These are phyloP conservation scores for Neosilurus mollespiculum DNA, from an alignment of 2,797 vertebrate species.

Conservation along the genomic window DNA sequence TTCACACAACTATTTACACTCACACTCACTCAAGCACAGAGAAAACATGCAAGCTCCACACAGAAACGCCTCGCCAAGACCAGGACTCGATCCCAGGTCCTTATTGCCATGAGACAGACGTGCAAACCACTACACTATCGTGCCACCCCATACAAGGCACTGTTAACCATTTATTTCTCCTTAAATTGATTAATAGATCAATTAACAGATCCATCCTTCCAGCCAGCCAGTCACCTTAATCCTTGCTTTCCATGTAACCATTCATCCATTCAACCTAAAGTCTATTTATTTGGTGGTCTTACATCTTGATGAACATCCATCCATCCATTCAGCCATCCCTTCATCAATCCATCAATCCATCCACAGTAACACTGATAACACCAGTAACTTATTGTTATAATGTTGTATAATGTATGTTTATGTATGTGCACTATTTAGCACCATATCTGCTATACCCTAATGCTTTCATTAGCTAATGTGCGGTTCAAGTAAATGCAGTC, in stretches of 20 bases:
- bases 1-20: too few species aligned
- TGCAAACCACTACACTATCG: too few species aligned
- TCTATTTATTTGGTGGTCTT: neutral
- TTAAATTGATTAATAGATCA: neutral
- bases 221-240: neutral
- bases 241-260: neutral
- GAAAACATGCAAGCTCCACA: too few species aligned
- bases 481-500: slow-evolving; percentile 27
- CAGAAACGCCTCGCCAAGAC: too few species aligned
- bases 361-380: neutral
- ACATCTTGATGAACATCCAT: neutral
- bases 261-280: neutral
- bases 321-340: neutral
- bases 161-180: too few species aligned
- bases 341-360: neutral
- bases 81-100: too few species aligned
- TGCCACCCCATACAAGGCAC: too few species aligned
- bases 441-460: too few species aligned
- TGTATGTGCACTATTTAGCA: neutral
- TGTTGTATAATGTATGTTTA: neutral
- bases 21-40: too few species aligned
- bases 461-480: neutral
- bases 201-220: neutral
- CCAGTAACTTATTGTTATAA: neutral
- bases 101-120: too few species aligned